Evolutionary conservation across 2,113 vertebrate genomes (phyloP), one percentile per base, ranked within the genome.

Genomic region (Psittacara wagleri): DNA sequence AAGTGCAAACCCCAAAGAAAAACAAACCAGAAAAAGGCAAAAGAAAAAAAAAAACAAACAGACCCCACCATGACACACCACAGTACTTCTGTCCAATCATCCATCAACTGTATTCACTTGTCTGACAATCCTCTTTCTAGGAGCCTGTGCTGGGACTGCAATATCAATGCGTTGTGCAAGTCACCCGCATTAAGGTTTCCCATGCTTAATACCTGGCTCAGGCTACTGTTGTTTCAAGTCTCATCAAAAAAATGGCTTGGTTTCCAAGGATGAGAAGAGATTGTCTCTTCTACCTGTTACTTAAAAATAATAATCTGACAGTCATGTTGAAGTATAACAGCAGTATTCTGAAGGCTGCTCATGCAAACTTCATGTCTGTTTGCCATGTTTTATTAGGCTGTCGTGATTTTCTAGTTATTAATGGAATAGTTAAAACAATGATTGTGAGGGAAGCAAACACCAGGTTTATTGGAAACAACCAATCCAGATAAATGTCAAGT

Each of bases 181-280:
- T 69, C 29, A 78, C 25, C 7, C 0, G 51, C 55, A 15, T 66
- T 92, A 64, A 61, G 55, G 51, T 90, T 96, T 92, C 86, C 55
- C 68, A 59, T 86, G 27, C 75, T 95, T 63, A 46, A 46, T 61
- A 27, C 83, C 72, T 96, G 88, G 85, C 92, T 92, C 73, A 48
- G 55, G 41, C 72, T 92, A 75, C 75, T 86, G 76, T 74, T 95
- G 46, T 84, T 88, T 52, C 86, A 97, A 81, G 75, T 83, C 39
- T 90, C 92, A 67, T 73, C 9, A 68, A 83, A 87, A 95, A 93
- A 85, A 2, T 62, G 88, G 25, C 33, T 96, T 67, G 33, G 72
- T 86, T 93, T 92, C 92, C 93, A 94, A 95, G 80, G 73, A 73
- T 80, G 54, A 86, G 72, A 94, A 92, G 83, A 92, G 37, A 88